Evolutionary conservation across 2,797 vertebrate genomes (phyloP), one percentile per base, ranked within the genome.

Genomic region (Artibeus jamaicensis): DNA sequence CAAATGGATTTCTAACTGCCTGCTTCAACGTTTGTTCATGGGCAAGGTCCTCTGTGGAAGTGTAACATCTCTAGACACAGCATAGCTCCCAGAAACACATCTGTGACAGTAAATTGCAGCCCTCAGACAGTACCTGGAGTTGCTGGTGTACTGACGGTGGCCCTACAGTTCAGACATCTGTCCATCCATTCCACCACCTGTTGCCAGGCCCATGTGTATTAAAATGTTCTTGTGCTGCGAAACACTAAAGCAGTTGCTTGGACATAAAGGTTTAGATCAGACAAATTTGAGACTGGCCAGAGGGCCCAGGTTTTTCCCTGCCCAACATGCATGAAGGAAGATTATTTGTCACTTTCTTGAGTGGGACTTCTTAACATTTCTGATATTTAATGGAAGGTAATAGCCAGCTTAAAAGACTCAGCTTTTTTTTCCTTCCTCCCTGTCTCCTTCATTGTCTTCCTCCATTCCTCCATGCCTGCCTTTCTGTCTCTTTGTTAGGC

Each of bases 151-250:
- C 91, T 94, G 95, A 95, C 67, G 59, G 53, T 78, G 71, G 95
- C 89, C 92, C 65, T 83, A 95, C 42, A 89, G 71, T 57, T 83
- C 65, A 91, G 91, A 76, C 93, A 95, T 96, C 96, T 96, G 96
- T 55, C 67, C 46, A 37, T 89, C 34, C 83, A 48, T 94, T 97
- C 81, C 86, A 26, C 37, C 48, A 67, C 68, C 92, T 96, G 76
- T 70, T 97, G 87, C 34, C 79, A 97, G 94, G 77, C 34, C 3
- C 94, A 68, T 92, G 86, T 59, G 55, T 92, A 87, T 94, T 90
- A 96, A 97, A 97, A 94, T 81, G 76, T 29, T 96, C 96, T 97
- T 84, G 92, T 90, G n/a, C 93, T 96, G 89, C 37, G 93, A 46
- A 97, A 84, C 24, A 59, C 82, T 82, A 92, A 86, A 95, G 29